phyloP scores from a whole-genome alignment of 2,888 invertebrate genomes.

The Colletes collaris region DNA sequence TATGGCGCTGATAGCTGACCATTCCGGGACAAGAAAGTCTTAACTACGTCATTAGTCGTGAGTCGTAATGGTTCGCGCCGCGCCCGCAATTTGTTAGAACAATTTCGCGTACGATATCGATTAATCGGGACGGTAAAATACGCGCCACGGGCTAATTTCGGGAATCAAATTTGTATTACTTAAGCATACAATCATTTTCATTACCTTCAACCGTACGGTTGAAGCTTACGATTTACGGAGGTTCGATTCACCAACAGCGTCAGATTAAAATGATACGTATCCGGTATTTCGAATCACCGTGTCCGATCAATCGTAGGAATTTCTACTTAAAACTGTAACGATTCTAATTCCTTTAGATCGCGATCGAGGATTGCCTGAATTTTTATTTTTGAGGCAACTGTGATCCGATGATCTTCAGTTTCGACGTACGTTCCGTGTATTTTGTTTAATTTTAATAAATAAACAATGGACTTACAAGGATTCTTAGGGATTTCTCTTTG shows the following conservation, averaged over 20 bases:
- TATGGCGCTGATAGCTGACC: constrained; percentile 12
- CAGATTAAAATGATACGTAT: too few species aligned
- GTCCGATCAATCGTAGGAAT: not conserved
- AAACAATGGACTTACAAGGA: too few species aligned
- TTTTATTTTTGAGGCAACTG: too few species aligned
- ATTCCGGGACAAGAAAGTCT: constrained; percentile 28
- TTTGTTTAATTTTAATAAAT: too few species aligned
- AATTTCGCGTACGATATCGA: constrained; percentile 4
- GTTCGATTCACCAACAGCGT: too few species aligned
- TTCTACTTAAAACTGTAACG: not conserved
- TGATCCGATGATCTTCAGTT: too few species aligned
- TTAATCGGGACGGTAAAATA: not conserved
- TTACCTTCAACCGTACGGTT: not conserved
- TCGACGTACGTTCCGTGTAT: too few species aligned
- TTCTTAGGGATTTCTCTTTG: too few species aligned
- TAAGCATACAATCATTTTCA: not conserved
- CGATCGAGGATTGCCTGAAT: too few species aligned
- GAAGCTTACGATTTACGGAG: too few species aligned
- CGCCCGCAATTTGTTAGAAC: constrained; percentile 13
- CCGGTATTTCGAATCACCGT: too few species aligned
- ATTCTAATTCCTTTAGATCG: too few species aligned
- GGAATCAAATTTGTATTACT: not conserved
- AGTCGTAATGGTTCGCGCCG: not conserved
- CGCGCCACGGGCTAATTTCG: not conserved
- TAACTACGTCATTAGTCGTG: constrained; percentile 22